phyloP scores from a whole-genome alignment of 2,888 invertebrate genomes.

The Eilema griseolum region DNA sequence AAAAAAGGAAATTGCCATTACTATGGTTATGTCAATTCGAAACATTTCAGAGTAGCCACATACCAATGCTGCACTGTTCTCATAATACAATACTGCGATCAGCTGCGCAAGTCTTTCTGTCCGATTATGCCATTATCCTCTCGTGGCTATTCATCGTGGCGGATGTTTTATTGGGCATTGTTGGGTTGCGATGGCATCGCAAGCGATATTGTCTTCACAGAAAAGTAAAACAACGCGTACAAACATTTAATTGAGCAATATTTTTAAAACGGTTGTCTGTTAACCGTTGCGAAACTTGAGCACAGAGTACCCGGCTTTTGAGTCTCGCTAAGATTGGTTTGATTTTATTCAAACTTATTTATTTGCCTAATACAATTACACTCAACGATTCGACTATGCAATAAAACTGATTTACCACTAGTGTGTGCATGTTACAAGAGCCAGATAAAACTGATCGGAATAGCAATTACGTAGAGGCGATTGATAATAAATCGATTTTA shows the following conservation, averaged over 20 bases:
- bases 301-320: too few species aligned
- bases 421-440: neutral
- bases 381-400: neutral
- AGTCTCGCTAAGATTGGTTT: too few species aligned
- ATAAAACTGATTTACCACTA: conserved; percentile 13
- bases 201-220: neutral
- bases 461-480: neutral
- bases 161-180: conserved; percentile 20
- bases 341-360: neutral
- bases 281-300: too few species aligned
- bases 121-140: conserved; percentile 21
- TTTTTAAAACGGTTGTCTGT: neutral
- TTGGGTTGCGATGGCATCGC: neutral
- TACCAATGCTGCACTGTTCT: neutral
- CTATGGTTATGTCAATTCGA: too few species aligned
- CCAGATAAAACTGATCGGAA: conserved; percentile 12
- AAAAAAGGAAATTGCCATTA: too few species aligned
- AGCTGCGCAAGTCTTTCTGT: neutral
- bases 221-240: conserved; percentile 4
- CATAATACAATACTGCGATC: conserved; percentile 6
- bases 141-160: conserved; percentile 3
- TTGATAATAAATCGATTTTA: conserved; percentile 18
- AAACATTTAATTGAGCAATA: neutral
- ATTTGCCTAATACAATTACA: neutral
- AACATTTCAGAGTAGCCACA: neutral